These are phyloP conservation scores for Nematostella vectensis DNA, from an alignment of 92 coral and sea anemone genomes.

Conservation along the genomic window DNA sequence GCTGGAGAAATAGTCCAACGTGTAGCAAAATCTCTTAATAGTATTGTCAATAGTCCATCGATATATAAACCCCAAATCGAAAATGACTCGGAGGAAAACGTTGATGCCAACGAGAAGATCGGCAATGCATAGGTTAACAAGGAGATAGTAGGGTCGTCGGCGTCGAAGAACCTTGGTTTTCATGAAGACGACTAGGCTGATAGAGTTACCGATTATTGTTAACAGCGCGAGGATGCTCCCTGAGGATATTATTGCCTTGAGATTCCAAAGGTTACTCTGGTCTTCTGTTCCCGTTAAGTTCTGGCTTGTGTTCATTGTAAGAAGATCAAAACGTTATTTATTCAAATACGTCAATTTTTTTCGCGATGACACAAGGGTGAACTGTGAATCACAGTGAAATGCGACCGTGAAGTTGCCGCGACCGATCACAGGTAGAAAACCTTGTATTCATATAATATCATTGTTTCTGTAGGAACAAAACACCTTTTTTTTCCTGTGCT, in stretches of 20 bases:
- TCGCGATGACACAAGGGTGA: too few species aligned
- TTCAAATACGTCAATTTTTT: too few species aligned
- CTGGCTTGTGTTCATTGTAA: too few species aligned
- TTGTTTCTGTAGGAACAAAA: too few species aligned
- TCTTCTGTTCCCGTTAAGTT: too few species aligned
- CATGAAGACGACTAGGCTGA: conserved; percentile 17
- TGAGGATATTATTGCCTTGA: conserved; percentile 7
- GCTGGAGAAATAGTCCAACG: conserved; percentile 30
- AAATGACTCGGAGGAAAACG: conserved; percentile 2
- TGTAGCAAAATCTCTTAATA: conserved; percentile 10
- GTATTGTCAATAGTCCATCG: conserved; percentile 6
- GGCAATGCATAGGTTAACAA: conserved; percentile 24
- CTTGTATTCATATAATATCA: too few species aligned
- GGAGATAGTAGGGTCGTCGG: conserved; percentile 12
- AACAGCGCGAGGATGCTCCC: conserved; percentile 10
- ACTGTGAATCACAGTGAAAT: too few species aligned
- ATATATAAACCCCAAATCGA: conserved; percentile 12
- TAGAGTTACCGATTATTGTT: conserved; percentile 15
- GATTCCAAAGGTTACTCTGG: background rate
- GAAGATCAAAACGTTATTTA: too few species aligned
- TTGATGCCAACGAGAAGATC: conserved; percentile 28
- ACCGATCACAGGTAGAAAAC: too few species aligned
- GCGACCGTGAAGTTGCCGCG: too few species aligned
- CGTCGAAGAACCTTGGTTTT: conserved; percentile 21
- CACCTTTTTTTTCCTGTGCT: too few species aligned